Evolutionary conservation across 2,113 vertebrate species (phyloP).

Genomic region (Holacanthus passer): DNA sequence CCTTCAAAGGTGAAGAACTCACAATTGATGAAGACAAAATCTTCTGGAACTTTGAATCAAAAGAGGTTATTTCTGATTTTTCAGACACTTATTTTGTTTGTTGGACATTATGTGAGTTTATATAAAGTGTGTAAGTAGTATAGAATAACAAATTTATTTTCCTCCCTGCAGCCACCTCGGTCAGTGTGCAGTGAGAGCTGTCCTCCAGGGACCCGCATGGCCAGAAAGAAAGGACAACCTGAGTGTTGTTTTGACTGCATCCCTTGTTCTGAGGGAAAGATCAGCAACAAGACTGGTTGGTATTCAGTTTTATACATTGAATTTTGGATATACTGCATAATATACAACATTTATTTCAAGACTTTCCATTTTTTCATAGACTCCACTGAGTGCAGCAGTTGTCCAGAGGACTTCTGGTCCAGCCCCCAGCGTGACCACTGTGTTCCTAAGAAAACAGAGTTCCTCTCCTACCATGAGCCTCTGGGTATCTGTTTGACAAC

Average conservation of each 20-base stretch:
- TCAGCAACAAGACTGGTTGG: slow-evolving; percentile 77
- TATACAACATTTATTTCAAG: too few relatives aligned
- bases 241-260: slow-evolving; percentile 85
- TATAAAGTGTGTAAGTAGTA: background rate
- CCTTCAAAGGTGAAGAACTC: slow-evolving; percentile 55
- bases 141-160: background rate
- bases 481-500: slow-evolving; percentile 73
- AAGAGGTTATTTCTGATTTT: slow-evolving; percentile 46
- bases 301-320: too few relatives aligned
- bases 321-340: too few relatives aligned
- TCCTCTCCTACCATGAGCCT: slow-evolving; percentile 56
- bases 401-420: slow-evolving; percentile 81
- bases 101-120: too few relatives aligned
- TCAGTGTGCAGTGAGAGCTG: slow-evolving; percentile 80
- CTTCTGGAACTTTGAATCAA: slow-evolving; percentile 44
- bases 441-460: slow-evolving; percentile 73
- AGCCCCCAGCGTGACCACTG: slow-evolving; percentile 64
- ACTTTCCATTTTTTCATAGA: too few relatives aligned
- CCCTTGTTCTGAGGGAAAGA: slow-evolving; percentile 81
- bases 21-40: slow-evolving; percentile 72
- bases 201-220: slow-evolving; percentile 77
- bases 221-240: slow-evolving; percentile 75
- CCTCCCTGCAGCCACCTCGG: slow-evolving; percentile 36
- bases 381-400: slow-evolving; percentile 74
- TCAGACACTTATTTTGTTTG: too few relatives aligned